Percentiles rank a stretch among this genome's conserved stretches.
Evolutionary conservation across 2,113 vertebrate genomes (phyloP).

Genomic region (Calonectris borealis): DNA sequence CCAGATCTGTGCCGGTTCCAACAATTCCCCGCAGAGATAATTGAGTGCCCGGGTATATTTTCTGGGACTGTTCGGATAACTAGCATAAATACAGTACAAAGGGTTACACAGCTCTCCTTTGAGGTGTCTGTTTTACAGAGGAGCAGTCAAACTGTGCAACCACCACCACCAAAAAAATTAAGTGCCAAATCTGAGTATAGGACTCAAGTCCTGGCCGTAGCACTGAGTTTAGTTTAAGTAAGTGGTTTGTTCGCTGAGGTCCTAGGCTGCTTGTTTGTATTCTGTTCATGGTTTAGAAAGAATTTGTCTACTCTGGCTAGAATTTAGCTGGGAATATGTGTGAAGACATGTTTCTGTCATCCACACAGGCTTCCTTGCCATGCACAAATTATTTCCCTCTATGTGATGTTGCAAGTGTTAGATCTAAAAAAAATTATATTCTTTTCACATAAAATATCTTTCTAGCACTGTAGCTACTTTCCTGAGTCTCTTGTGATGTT

Average conservation of each 20-base stretch:
- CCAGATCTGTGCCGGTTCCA: neutral
- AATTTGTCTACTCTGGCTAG: neutral
- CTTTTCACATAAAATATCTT: constrained; percentile 11
- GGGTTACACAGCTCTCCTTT: neutral
- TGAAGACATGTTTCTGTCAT: constrained; percentile 16
- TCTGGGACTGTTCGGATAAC: neutral
- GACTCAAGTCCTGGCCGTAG: neutral
- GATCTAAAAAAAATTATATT: neutral
- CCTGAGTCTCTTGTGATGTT: neutral
- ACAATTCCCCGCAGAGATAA: neutral
- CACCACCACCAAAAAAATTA: neutral
- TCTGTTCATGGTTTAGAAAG: neutral
- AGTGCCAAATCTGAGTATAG: neutral
- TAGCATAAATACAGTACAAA: neutral
- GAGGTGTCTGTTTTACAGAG: neutral
- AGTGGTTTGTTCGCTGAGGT: neutral
- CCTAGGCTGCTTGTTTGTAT: neutral
- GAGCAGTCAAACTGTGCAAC: neutral
- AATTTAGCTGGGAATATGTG: neutral
- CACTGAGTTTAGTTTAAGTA: neutral
- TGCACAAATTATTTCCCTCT: constrained; percentile 17
- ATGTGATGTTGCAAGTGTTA: neutral
- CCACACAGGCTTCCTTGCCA: constrained; percentile 3
- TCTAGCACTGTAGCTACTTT: neutral
- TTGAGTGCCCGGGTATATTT: neutral